phyloP scores from a whole-genome alignment of 1,140 invertebrate species.

The Monochamus saltuarius region DNA sequence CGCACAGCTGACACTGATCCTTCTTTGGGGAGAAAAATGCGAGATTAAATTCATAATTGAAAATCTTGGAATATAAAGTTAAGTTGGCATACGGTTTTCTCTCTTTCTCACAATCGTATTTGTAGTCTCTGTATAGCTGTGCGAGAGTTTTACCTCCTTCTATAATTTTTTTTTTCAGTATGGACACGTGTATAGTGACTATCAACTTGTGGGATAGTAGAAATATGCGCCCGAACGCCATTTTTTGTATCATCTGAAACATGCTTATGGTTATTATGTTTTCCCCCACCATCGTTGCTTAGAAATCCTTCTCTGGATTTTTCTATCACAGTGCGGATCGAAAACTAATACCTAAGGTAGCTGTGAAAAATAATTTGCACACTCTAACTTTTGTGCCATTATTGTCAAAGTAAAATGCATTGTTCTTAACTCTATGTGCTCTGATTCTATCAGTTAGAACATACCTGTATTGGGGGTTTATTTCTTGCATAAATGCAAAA shows the following conservation, averaged over 20 bases:
- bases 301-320: too few species aligned
- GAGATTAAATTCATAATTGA: conserved; percentile 47
- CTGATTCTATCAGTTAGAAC: too few species aligned
- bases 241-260: conserved; percentile 38
- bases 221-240: conserved; percentile 42
- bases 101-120: conserved; percentile 27
- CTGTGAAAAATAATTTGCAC: too few species aligned
- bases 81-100: conserved; percentile 34
- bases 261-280: conserved; percentile 42
- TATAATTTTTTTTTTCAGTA: conserved; percentile 41
- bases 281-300: conserved; percentile 28
- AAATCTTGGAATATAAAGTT: conserved; percentile 42
- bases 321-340: too few species aligned
- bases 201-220: conserved; percentile 44
- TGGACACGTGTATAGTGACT: conserved; percentile 45
- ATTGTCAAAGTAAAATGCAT: too few species aligned
- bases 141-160: conserved; percentile 45
- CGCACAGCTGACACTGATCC: conserved; percentile 22
- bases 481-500: too few species aligned
- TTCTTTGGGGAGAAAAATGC: conserved; percentile 41
- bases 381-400: too few species aligned
- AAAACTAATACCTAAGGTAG: too few species aligned
- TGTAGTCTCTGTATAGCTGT: conserved; percentile 45
- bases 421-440: too few species aligned
- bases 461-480: too few species aligned